Evolutionary conservation across 23 tunicate genomes (phyloP).

Genomic region (Trididemnum nubilum): DNA sequence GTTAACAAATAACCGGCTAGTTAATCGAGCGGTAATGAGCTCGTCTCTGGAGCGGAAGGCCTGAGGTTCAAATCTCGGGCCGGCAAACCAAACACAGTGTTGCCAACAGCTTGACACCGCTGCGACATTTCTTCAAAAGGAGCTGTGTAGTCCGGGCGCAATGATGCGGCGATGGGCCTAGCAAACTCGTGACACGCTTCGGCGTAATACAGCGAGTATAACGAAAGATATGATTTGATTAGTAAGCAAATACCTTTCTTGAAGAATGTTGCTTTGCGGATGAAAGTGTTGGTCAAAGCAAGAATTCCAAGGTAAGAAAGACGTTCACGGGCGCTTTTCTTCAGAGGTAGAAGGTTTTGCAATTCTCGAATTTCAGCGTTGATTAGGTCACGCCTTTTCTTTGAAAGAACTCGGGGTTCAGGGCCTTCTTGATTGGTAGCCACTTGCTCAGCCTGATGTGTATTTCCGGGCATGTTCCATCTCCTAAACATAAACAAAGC

Average conservation of each 20-base stretch:
- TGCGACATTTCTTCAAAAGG: no score
- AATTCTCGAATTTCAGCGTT: slow-evolving; percentile 94
- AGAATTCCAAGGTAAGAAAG: slow-evolving; percentile 91
- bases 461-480: slow-evolving; percentile 58
- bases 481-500: slow-evolving; percentile 34
- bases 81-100: no score
- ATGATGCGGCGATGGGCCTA: no score
- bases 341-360: slow-evolving; percentile 92
- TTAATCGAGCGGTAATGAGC: no score
- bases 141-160: no score
- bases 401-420: slow-evolving; percentile 89
- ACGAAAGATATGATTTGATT: no score
- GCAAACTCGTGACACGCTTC: no score
- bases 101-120: no score
- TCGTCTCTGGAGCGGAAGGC: no score
- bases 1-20: no score
- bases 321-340: slow-evolving; percentile 89
- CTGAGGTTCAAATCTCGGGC: no score
- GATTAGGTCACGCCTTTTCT: slow-evolving; percentile 88
- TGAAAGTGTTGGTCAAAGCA: slow-evolving; percentile 95
- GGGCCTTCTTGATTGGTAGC: slow-evolving; percentile 72
- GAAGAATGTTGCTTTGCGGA: slow-evolving; percentile 96
- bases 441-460: slow-evolving; percentile 31
- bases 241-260: slow-evolving; percentile 97
- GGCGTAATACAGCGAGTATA: no score